Evolutionary conservation across 2,888 invertebrate species (phyloP).

Genomic region (Drosophila borborema): DNA sequence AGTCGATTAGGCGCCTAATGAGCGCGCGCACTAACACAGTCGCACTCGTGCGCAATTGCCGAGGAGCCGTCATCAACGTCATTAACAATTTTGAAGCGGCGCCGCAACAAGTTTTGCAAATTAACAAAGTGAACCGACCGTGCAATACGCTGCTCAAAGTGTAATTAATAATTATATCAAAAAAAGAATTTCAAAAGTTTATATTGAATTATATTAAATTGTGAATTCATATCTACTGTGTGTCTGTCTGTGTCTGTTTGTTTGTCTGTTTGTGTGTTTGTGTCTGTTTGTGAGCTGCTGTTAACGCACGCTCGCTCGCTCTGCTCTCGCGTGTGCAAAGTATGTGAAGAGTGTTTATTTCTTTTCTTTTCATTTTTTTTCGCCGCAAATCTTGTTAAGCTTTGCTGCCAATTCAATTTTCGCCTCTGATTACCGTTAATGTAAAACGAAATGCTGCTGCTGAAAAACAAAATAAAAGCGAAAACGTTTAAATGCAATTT

Average conservation of each 20-base stretch:
- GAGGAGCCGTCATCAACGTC: constrained; percentile 5
- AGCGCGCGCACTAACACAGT: constrained; percentile 61
- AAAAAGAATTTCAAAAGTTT: neutral
- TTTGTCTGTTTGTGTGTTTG: too few relatives aligned
- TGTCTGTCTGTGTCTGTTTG: neutral
- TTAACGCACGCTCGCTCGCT: too few relatives aligned
- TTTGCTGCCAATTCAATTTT: constrained; percentile 18
- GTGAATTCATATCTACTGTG: too few relatives aligned
- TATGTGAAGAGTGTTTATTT: neutral
- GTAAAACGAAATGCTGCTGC: neutral
- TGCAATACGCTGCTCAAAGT: constrained; percentile 7
- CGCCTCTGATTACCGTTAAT: constrained; percentile 13
- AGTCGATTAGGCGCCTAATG: constrained; percentile 72
- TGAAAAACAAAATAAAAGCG: neutral
- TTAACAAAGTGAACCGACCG: constrained; percentile 1
- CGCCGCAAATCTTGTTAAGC: constrained; percentile 7
- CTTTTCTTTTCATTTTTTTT: constrained; percentile 13
- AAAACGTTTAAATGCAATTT: constrained; percentile 1
- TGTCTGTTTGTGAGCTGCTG: neutral
- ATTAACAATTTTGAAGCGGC: constrained; percentile 37
- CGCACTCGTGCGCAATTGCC: constrained; percentile 53
- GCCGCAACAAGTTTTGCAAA: constrained; percentile 42
- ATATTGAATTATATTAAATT: neutral
- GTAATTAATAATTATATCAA: neutral
- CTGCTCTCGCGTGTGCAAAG: neutral